Evolutionary conservation across 2,888 invertebrate genomes (phyloP).

Genomic region (Pomacea canaliculata): DNA sequence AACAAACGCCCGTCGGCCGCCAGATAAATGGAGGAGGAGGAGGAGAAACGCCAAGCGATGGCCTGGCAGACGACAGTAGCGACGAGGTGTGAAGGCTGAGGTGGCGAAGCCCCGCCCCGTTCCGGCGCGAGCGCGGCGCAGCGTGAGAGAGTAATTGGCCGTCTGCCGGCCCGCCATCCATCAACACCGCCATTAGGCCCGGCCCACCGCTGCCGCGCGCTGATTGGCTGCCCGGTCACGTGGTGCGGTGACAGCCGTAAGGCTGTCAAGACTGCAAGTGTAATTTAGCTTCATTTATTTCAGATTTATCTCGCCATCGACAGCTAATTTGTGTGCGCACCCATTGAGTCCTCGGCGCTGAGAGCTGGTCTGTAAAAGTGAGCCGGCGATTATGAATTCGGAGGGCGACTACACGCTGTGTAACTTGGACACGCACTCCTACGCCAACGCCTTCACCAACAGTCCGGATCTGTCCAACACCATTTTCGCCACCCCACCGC

Average conservation of each 20-base stretch:
- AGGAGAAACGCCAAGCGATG: slow-evolving; percentile 3
- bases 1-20: slow-evolving; percentile 9
- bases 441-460: slow-evolving; percentile 18
- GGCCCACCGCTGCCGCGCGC: slow-evolving; percentile 7
- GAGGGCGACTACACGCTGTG: slow-evolving; percentile 67
- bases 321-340: slow-evolving; percentile 60
- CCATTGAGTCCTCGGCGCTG: slow-evolving; percentile 45
- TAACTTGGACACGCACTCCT: slow-evolving; percentile 64
- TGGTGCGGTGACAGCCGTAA: slow-evolving; percentile 54
- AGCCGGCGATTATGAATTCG: slow-evolving; percentile 55
- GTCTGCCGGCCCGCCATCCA: slow-evolving; percentile 6
- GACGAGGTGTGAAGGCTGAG: slow-evolving; percentile 2
- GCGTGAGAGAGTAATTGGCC: slow-evolving; percentile 18
- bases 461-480: slow-evolving; percentile 27
- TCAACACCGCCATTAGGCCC: slow-evolving; percentile 21
- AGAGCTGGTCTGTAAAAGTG: slow-evolving; percentile 3
- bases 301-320: slow-evolving; percentile 64
- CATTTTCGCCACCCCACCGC: slow-evolving; percentile 24
- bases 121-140: background rate
- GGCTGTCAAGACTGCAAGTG: slow-evolving; percentile 59
- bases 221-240: slow-evolving; percentile 47
- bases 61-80: slow-evolving; percentile 8
- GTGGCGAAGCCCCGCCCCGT: background rate
- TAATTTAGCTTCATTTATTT: slow-evolving; percentile 67
- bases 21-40: slow-evolving; percentile 10